Evolutionary conservation across 2,888 invertebrate genomes (phyloP).

Genomic region (Heliothis peltigera): DNA sequence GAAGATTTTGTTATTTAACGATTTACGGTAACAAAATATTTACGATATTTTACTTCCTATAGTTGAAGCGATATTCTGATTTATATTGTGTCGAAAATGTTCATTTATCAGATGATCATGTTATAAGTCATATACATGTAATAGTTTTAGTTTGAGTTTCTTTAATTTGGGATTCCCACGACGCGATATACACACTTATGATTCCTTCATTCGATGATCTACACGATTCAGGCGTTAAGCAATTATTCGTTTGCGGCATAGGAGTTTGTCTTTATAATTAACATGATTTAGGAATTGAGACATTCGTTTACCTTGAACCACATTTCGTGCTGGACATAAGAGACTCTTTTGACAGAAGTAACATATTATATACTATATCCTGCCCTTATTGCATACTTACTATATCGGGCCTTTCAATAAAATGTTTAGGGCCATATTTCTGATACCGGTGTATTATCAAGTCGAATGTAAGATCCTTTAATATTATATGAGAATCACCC

Average conservation of each 20-base stretch:
- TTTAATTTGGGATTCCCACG: too few species aligned
- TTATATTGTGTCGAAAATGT: not conserved
- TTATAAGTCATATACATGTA: too few species aligned
- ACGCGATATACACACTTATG: not conserved
- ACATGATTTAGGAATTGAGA: constrained; percentile 3
- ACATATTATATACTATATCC: not conserved
- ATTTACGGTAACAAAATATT: not conserved
- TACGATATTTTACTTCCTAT: not conserved
- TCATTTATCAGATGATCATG: too few species aligned
- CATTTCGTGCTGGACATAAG: not conserved
- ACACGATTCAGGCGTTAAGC: not conserved
- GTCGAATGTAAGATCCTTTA: too few species aligned
- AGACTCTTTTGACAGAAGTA: not conserved
- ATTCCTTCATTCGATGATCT: not conserved
- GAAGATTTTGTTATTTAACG: constrained; percentile 3
- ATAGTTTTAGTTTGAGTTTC: too few species aligned
- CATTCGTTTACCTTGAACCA: constrained; percentile 11
- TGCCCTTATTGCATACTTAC: not conserved
- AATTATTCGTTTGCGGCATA: constrained; percentile 9
- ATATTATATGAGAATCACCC: too few species aligned
- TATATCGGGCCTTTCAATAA: too few species aligned
- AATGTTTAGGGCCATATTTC: too few species aligned
- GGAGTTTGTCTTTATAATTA: constrained; percentile 12
- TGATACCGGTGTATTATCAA: too few species aligned
- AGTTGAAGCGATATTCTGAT: not conserved